Conservation (phyloP, 2,888 invertebrate genomes). For the Nemapogon koenigi region DNA sequence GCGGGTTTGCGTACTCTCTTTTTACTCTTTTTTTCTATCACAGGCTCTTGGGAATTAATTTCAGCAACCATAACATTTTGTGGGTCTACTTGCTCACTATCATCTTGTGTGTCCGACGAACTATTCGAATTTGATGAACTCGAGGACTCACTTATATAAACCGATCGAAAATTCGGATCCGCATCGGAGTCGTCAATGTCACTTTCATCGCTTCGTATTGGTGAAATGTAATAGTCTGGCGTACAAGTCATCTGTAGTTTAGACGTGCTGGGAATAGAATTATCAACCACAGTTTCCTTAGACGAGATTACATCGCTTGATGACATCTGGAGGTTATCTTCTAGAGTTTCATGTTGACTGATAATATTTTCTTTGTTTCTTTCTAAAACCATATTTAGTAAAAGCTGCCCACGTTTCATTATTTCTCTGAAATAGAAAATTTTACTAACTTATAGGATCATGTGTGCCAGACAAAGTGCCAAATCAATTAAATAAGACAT, state of each 20-base stretch:
- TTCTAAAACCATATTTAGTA: conserved; percentile 3
- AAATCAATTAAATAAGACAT: conserved; percentile 1
- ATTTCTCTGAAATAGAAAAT: conserved; percentile 7
- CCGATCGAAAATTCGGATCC: conserved; percentile 8
- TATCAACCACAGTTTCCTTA: conserved; percentile 2
- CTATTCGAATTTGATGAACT: conserved; percentile 3
- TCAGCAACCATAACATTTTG: neutral
- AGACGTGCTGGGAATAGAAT: neutral
- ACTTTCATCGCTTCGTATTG: conserved; percentile 9
- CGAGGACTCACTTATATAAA: neutral
- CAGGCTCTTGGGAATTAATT: neutral
- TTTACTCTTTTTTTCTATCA: neutral
- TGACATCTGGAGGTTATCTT: conserved; percentile 1
- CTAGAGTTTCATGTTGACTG: conserved; percentile 1
- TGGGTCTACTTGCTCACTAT: conserved; percentile 1
- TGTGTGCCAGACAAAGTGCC: neutral
- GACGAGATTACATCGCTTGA: conserved; percentile 1
- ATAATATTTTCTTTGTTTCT: neutral
- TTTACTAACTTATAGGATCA: neutral
- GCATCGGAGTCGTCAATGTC: conserved; percentile 8
- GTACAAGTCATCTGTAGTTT: neutral
- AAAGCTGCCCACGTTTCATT: conserved; percentile 3
- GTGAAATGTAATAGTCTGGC: conserved; percentile 7
- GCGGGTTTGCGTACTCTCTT: conserved; percentile 1
- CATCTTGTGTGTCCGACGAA: conserved; percentile 2